phyloP scores from a whole-genome alignment of 2,797 vertebrate genomes.

The Crocodylus rhombifer region DNA sequence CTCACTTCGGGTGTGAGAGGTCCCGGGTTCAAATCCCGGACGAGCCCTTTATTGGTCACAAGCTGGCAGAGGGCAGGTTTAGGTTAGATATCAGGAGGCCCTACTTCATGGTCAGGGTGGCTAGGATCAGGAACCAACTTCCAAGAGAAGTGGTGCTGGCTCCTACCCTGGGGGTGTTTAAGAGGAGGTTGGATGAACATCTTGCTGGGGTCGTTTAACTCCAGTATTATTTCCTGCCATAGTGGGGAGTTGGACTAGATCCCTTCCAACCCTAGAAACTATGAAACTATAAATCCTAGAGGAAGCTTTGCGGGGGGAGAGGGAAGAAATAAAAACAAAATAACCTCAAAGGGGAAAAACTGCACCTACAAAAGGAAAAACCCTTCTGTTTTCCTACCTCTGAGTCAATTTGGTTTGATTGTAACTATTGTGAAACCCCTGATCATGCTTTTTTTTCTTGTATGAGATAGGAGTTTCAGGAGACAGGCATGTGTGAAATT shows the following conservation, averaged over 20 bases:
- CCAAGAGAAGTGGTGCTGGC: no score
- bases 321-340: slow-evolving; percentile 18
- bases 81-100: no score
- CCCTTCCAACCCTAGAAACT: no score
- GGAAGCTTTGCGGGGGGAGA: neutral
- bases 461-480: neutral
- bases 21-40: slow-evolving; percentile 82
- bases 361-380: neutral
- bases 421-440: neutral
- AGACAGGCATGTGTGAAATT: slow-evolving; percentile 47
- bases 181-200: no score
- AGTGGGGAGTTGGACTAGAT: no score
- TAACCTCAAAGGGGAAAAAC: neutral
- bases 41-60: slow-evolving; percentile 58
- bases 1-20: slow-evolving; percentile 82
- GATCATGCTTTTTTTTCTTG: neutral
- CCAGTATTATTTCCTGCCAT: no score
- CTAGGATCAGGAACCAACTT: no score
- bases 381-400: neutral
- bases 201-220: no score
- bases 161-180: no score
- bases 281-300: neutral
- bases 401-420: neutral
- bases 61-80: no score
- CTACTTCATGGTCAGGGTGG: no score